Conservation (phyloP, 2,113 vertebrate species). For the Oriolus oriolus region DNA sequence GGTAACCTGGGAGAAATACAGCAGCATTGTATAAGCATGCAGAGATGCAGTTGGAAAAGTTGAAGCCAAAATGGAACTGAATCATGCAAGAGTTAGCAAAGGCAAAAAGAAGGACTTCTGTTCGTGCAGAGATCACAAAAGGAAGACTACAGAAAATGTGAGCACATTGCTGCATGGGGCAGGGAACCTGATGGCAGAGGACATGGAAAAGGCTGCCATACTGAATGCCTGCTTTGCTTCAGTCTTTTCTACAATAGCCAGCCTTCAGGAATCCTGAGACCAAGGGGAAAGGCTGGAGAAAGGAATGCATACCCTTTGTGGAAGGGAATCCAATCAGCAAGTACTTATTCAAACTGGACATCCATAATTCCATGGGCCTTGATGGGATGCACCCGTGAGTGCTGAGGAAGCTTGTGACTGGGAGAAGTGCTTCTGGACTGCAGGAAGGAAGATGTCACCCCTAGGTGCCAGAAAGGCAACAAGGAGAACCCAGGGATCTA, state of each 20-base stretch:
- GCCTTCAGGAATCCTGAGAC: background rate
- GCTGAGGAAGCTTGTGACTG: background rate
- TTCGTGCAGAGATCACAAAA: background rate
- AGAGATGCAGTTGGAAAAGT: background rate
- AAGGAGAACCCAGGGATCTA: background rate
- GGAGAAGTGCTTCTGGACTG: background rate
- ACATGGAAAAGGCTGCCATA: background rate
- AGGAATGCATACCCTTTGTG: fast-evolving
- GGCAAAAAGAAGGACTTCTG: background rate
- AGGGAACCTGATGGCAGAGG: background rate
- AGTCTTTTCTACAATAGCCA: background rate
- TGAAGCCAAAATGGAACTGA: background rate
- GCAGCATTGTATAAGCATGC: background rate
- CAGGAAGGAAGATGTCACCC: background rate
- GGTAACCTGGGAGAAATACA: background rate
- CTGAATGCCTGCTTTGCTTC: background rate
- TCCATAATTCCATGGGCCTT: background rate
- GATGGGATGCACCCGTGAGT: background rate
- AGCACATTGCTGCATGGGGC: background rate
- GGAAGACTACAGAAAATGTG: background rate
- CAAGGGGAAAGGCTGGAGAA: background rate
- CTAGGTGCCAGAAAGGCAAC: background rate
- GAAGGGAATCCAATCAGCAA: background rate
- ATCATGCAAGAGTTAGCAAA: background rate
- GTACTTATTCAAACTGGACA: background rate